Percentiles rank a stretch among this genome's conserved stretches.
These are phyloP conservation scores for Dipodomys ordii DNA, from an alignment of 2,113 vertebrate genomes.

Conservation along the genomic window DNA sequence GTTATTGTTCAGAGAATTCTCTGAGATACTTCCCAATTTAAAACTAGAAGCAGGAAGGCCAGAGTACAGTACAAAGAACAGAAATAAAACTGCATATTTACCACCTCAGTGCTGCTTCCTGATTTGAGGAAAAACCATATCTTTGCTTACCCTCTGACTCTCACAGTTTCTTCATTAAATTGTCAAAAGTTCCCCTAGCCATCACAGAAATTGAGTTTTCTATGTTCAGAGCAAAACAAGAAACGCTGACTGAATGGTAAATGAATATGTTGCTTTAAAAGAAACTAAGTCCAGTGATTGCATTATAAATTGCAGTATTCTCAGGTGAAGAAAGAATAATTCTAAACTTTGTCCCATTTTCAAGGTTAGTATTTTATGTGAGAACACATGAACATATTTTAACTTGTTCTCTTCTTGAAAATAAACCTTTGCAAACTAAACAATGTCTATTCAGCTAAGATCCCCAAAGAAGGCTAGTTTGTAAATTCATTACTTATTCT, in stretches of 20 bases:
- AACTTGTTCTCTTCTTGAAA: conserved; percentile 24
- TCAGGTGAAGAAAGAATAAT: background rate
- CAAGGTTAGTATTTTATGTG: background rate
- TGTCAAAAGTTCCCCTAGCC: conserved; percentile 65
- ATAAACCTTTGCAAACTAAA: background rate
- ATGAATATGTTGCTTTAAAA: conserved; percentile 48
- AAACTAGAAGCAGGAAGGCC: conserved; percentile 43
- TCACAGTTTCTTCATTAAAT: conserved; percentile 68
- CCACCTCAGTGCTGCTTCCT: conserved; percentile 38
- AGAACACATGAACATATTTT: background rate
- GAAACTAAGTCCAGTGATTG: background rate
- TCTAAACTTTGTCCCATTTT: background rate
- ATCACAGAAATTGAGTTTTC: conserved; percentile 64
- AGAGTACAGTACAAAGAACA: conserved; percentile 33
- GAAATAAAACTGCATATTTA: conserved; percentile 65
- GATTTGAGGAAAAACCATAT: background rate
- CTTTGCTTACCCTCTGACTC: conserved; percentile 62
- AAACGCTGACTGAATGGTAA: conserved; percentile 37
- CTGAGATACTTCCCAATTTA: conserved; percentile 68
- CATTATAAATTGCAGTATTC: background rate
- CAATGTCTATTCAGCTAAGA: background rate
- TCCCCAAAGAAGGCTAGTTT: background rate
- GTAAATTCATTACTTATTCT: background rate
- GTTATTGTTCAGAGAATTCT: conserved; percentile 61
- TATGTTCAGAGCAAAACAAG: conserved; percentile 54